Evolutionary conservation across 2,888 invertebrate genomes (phyloP).

Genomic region (Alsophila aescularia): DNA sequence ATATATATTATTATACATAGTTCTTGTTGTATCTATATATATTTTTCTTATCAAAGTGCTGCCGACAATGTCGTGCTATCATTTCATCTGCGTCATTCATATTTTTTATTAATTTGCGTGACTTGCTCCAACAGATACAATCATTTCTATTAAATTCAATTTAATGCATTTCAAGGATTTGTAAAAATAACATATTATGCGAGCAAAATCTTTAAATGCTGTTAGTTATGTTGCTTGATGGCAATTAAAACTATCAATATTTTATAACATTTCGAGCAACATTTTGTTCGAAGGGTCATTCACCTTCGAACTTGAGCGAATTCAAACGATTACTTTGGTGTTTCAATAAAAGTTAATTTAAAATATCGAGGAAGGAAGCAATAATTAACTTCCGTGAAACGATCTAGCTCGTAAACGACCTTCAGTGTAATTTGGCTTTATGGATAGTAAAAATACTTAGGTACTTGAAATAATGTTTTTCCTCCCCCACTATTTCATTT

Average conservation of each 20-base stretch:
- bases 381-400: constrained; percentile 51
- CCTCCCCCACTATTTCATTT: constrained; percentile 16
- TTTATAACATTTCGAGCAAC: too few species aligned
- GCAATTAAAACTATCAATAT: not conserved
- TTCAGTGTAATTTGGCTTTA: constrained; percentile 52
- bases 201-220: not conserved
- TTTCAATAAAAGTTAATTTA: constrained; percentile 44
- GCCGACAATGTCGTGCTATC: constrained; percentile 10
- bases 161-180: constrained; percentile 15
- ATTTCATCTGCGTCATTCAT: constrained; percentile 1
- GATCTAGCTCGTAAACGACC: constrained; percentile 50
- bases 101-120: constrained; percentile 23
- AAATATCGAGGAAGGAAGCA: constrained; percentile 48
- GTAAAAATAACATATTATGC: constrained; percentile 2
- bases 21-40: too few species aligned
- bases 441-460: constrained; percentile 50
- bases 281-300: not conserved
- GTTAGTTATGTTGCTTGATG: not conserved
- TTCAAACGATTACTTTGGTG: constrained; percentile 37
- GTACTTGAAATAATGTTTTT: constrained; percentile 44
- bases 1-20: too few species aligned
- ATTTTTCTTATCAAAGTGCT: not conserved
- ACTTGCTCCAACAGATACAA: constrained; percentile 13
- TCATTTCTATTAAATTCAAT: constrained; percentile 18
- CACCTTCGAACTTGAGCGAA: constrained; percentile 28